Conservation (phyloP, 2,888 invertebrate genomes). For the Listrodromus nycthemerus region DNA sequence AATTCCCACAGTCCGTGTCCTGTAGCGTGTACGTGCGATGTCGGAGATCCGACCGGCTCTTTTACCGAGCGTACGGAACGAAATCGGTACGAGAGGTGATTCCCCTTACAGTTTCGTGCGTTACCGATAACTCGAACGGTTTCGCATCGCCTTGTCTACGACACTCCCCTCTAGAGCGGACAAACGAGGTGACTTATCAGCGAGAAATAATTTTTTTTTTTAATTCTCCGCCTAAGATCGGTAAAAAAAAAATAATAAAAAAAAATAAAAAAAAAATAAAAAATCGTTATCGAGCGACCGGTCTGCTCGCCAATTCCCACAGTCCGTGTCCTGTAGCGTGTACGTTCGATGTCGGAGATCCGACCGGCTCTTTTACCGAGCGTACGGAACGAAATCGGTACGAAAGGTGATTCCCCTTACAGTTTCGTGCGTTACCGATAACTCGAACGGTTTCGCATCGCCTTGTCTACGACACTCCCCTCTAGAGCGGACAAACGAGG, state of each 20-base stretch:
- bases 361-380: too few species aligned
- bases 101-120: too few species aligned
- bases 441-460: constrained; percentile 32
- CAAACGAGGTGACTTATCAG: constrained; percentile 3
- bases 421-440: constrained; percentile 36
- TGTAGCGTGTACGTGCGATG: too few species aligned
- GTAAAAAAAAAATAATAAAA: too few species aligned
- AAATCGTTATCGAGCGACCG: constrained; percentile 51
- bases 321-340: constrained; percentile 3
- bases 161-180: not conserved
- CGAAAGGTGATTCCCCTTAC: too few species aligned
- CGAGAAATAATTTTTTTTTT: constrained; percentile 16
- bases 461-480: not conserved
- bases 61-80: too few species aligned
- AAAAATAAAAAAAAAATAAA: too few species aligned
- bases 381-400: too few species aligned
- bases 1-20: constrained; percentile 16
- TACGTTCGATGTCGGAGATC: too few species aligned
- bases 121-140: constrained; percentile 42
- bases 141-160: constrained; percentile 7
- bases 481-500: not conserved
- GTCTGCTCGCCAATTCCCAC: constrained; percentile 8
- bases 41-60: too few species aligned
- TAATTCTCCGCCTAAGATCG: too few species aligned
- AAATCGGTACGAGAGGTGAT: too few species aligned